Percentiles rank a stretch among this genome's conserved stretches.
phyloP scores from a whole-genome alignment of 2,113 vertebrate species.

The Clarias batrachus region DNA sequence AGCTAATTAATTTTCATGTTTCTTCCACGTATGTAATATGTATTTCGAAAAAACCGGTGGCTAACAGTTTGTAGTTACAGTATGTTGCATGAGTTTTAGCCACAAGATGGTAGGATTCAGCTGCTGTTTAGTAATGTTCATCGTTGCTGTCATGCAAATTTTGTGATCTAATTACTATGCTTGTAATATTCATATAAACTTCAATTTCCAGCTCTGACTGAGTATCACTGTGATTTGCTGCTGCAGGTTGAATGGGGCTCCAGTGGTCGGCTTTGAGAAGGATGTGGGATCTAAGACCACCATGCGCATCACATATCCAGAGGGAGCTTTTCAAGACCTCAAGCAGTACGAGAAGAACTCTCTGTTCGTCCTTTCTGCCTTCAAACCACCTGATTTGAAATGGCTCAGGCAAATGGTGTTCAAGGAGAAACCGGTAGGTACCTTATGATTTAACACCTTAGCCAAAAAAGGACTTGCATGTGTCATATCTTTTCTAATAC shows the following conservation, averaged over 20 bases:
- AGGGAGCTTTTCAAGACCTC: conserved; percentile 91
- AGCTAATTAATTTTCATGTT: not conserved
- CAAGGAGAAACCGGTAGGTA: conserved; percentile 93
- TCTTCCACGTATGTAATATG: not conserved
- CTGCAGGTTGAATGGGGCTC: conserved; percentile 89
- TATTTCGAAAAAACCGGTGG: not conserved
- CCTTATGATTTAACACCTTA: not conserved
- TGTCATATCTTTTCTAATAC: not conserved
- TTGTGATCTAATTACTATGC: not conserved
- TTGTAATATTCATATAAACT: not conserved
- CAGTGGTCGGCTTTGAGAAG: conserved; percentile 84
- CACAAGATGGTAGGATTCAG: not conserved
- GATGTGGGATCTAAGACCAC: conserved; percentile 97
- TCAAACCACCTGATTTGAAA: conserved; percentile 96
- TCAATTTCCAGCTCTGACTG: not conserved
- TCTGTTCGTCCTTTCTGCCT: conserved; percentile 93
- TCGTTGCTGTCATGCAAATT: not conserved
- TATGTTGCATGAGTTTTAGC: not conserved
- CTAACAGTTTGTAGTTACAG: not conserved
- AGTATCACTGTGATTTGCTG: conserved; percentile 31
- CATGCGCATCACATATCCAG: conserved; percentile 94
- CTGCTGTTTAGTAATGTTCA: not conserved
- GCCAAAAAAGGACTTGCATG: not conserved
- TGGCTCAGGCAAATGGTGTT: conserved; percentile 96
- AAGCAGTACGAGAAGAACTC: conserved; percentile 91